Percentiles rank a stretch among this genome's conserved stretches.
These are phyloP conservation scores for Brotula barbata DNA, from an alignment of 2,797 vertebrate species.

Conservation along the genomic window DNA sequence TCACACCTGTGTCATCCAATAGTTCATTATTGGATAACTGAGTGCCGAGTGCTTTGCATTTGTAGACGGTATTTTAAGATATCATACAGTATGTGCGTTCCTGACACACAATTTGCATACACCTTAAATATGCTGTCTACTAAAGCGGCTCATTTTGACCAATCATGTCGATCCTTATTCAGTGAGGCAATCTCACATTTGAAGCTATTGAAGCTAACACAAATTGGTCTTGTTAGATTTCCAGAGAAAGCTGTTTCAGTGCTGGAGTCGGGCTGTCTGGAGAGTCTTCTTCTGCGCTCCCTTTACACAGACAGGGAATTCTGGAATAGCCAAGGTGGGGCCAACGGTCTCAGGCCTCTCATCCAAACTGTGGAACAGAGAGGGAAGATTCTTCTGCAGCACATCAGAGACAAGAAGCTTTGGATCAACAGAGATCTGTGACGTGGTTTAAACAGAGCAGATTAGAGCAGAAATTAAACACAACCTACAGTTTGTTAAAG, in stretches of 20 bases:
- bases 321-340: conserved; percentile 85
- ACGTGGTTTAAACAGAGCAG: conserved; percentile 12
- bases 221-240: conserved; percentile 77
- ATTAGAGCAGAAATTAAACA: conserved; percentile 1
- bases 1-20: too few relatives aligned
- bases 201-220: too few relatives aligned
- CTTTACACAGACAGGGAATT: conserved; percentile 83
- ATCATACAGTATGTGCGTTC: too few relatives aligned
- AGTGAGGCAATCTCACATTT: too few relatives aligned
- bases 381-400: conserved; percentile 78
- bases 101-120: too few relatives aligned
- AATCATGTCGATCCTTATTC: too few relatives aligned
- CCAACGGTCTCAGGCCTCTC: conserved; percentile 71
- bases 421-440: conserved; percentile 70
- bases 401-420: conserved; percentile 81
- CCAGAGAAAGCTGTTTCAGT: conserved; percentile 78
- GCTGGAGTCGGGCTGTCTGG: conserved; percentile 85
- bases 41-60: too few relatives aligned
- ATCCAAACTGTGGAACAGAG: conserved; percentile 79
- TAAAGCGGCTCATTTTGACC: too few relatives aligned
- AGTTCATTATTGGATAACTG: too few relatives aligned
- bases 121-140: too few relatives aligned
- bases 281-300: conserved; percentile 82
- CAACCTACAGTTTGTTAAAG: neutral
- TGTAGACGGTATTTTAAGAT: too few relatives aligned